A percentile compares a stretch with the other conserved stretches of the same genome.
Evolutionary conservation across 2,888 invertebrate genomes (phyloP).

Genomic region (Ptilodon capucinus): DNA sequence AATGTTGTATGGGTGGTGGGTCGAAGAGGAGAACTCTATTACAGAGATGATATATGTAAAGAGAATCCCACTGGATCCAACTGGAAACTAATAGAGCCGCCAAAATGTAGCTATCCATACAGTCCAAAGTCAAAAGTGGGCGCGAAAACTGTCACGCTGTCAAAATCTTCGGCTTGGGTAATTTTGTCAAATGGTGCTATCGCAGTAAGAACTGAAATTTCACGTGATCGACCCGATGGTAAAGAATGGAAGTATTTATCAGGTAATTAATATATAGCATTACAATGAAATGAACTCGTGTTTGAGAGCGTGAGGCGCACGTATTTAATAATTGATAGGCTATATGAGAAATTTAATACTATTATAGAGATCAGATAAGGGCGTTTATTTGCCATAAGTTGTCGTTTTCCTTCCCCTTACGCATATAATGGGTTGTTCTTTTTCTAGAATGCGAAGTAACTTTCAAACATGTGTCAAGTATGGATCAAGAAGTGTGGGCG

Average conservation of each 20-base stretch:
- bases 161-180: slow-evolving; percentile 90
- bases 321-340: too few relatives aligned
- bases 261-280: slow-evolving; percentile 44
- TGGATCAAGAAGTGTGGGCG: slow-evolving; percentile 89
- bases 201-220: slow-evolving; percentile 90
- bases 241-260: slow-evolving; percentile 89
- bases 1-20: slow-evolving; percentile 93
- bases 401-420: too few relatives aligned
- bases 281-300: too few relatives aligned
- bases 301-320: too few relatives aligned
- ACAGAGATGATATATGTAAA: slow-evolving; percentile 87
- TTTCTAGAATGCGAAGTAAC: slow-evolving; percentile 66
- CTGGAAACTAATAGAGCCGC: slow-evolving; percentile 91
- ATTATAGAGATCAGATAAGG: too few relatives aligned
- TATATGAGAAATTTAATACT: too few relatives aligned
- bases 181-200: slow-evolving; percentile 88
- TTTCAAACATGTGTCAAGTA: slow-evolving; percentile 88
- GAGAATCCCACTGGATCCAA: slow-evolving; percentile 85
- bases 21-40: slow-evolving; percentile 92
- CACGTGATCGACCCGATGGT: slow-evolving; percentile 89
- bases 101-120: slow-evolving; percentile 56
- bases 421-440: slow-evolving; percentile 8
- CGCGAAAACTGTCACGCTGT: slow-evolving; percentile 89
- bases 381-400: too few relatives aligned
- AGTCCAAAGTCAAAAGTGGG: slow-evolving; percentile 60